These are phyloP conservation scores for Perithous albicinctus DNA, from an alignment of 2,888 invertebrate species.

Conservation along the genomic window DNA sequence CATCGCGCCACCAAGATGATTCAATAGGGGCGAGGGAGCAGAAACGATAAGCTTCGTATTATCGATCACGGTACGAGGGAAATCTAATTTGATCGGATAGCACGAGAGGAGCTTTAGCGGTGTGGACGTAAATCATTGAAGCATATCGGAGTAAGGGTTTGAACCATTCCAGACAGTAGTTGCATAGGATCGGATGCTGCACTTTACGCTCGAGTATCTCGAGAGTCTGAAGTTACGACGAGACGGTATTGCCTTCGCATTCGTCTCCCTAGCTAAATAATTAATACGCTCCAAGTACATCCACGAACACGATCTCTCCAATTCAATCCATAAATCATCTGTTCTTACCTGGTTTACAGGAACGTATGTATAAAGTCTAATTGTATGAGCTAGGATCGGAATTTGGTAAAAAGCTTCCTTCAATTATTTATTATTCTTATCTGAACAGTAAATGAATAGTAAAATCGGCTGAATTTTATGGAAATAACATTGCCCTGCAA, in stretches of 20 bases:
- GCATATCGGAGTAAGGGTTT: neutral
- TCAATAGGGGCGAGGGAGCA: neutral
- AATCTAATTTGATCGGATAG: conserved; percentile 41
- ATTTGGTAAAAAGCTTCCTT: too few relatives aligned
- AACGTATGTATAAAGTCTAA: neutral
- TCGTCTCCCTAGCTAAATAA: neutral
- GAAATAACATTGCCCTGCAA: too few relatives aligned
- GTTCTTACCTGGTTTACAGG: too few relatives aligned
- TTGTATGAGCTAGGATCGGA: neutral
- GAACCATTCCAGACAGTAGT: neutral
- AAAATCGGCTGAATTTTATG: too few relatives aligned
- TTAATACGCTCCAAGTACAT: neutral
- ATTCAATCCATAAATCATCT: neutral
- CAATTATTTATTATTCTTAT: too few relatives aligned
- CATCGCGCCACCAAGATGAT: conserved; percentile 2
- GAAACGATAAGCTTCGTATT: conserved; percentile 26
- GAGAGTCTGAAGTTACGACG: neutral
- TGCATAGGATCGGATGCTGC: neutral
- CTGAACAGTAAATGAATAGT: too few relatives aligned
- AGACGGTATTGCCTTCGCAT: neutral
- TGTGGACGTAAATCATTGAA: conserved; percentile 18
- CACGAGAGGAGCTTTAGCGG: conserved; percentile 22
- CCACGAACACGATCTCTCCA: neutral
- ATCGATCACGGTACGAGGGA: conserved; percentile 24
- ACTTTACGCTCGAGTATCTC: neutral